Percentiles rank a stretch among this genome's conserved stretches.
These are phyloP conservation scores for Steatocranus sp. DNA, from an alignment of 2,797 vertebrate genomes.

Conservation along the genomic window DNA sequence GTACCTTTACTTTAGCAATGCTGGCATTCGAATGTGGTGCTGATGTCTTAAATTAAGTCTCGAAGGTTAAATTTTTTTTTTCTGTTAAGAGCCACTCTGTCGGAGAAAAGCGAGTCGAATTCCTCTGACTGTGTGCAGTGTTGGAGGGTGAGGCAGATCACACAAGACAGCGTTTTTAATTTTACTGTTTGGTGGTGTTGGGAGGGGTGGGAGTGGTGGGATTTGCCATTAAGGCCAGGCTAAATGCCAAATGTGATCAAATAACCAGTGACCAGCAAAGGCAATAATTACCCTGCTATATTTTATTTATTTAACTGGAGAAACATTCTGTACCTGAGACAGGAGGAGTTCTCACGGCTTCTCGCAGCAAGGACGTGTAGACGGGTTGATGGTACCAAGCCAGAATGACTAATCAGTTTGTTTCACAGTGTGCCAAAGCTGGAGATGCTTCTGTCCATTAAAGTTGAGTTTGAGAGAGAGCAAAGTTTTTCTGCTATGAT, in stretches of 20 bases:
- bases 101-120: background rate
- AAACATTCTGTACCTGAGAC: background rate
- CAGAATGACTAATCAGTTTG: constrained; percentile 9
- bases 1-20: background rate
- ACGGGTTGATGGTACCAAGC: background rate
- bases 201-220: background rate
- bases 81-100: background rate
- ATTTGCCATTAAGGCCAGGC: background rate
- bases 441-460: background rate
- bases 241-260: background rate
- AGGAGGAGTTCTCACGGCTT: background rate
- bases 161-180: background rate
- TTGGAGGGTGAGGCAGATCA: background rate
- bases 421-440: background rate
- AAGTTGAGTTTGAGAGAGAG: background rate
- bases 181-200: background rate
- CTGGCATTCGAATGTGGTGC: background rate
- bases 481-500: background rate
- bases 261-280: background rate
- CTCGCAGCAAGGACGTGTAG: background rate
- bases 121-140: background rate
- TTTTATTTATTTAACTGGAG: background rate
- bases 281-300: background rate
- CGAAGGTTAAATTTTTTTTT: background rate
- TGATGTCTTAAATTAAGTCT: background rate